Evolutionary conservation across 2,113 vertebrate species (phyloP).

Genomic region (Eira barbara): DNA sequence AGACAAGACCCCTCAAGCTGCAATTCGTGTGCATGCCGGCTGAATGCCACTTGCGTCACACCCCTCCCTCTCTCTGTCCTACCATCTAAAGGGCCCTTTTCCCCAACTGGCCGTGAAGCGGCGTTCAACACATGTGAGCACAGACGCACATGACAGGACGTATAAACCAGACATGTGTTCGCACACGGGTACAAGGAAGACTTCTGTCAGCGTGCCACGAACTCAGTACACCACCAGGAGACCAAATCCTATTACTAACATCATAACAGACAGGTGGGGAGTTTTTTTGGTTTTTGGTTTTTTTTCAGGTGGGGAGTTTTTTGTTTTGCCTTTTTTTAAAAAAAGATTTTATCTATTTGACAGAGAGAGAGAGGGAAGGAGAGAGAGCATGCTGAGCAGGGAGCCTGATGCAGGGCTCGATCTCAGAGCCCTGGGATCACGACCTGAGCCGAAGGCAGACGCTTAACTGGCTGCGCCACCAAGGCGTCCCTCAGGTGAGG

Average conservation of each 20-base stretch:
- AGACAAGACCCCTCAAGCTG: too few relatives aligned
- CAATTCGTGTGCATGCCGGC: not conserved
- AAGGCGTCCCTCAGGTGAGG: too few relatives aligned
- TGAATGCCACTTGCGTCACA: rapidly evolving
- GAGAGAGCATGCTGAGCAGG: not conserved
- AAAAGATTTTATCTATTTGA: not conserved
- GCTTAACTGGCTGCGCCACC: not conserved
- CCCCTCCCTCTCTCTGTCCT: not conserved
- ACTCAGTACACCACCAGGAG: rapidly evolving
- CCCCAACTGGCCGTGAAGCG: not conserved
- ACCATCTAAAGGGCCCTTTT: not conserved
- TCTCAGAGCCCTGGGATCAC: not conserved
- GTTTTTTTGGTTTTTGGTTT: too few relatives aligned
- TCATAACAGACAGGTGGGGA: rapidly evolving
- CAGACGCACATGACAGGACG: rapidly evolving
- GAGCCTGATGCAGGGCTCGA: not conserved
- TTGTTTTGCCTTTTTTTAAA: not conserved
- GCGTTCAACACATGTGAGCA: not conserved
- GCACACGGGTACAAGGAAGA: rapidly evolving
- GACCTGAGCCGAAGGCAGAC: too few relatives aligned
- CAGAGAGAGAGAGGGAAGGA: not conserved
- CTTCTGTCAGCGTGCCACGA: rapidly evolving
- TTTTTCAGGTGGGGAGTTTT: not conserved
- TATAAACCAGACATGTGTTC: rapidly evolving
- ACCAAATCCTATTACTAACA: not conserved